Percentiles rank a stretch among this genome's conserved stretches.
phyloP scores from a whole-genome alignment of 2,113 vertebrate genomes.

The Pycnonotus jocosus region DNA sequence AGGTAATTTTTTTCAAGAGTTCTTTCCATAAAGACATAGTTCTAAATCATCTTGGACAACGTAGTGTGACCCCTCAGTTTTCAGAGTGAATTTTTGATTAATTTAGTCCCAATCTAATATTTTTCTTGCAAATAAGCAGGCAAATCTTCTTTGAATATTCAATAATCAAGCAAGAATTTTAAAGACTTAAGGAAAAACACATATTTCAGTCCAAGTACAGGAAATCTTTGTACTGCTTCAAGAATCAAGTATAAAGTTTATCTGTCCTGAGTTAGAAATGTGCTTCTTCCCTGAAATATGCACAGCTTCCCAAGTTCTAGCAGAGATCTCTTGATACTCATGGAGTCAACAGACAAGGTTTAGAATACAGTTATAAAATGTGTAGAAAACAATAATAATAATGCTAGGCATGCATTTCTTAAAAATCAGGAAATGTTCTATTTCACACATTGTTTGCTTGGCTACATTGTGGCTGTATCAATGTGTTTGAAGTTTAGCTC shows the following conservation, averaged over 20 bases:
- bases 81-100: neutral
- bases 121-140: neutral
- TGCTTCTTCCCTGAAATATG: neutral
- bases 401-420: neutral
- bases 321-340: neutral
- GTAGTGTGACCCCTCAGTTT: neutral
- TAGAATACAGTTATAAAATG: neutral
- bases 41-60: neutral
- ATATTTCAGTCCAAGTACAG: neutral
- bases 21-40: neutral
- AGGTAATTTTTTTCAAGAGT: neutral
- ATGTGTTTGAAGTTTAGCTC: slow-evolving; percentile 2
- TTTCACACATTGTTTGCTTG: neutral
- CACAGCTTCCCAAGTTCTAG: neutral
- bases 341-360: neutral
- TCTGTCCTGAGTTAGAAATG: neutral
- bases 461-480: neutral
- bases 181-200: neutral
- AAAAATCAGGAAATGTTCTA: neutral
- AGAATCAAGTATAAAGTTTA: neutral
- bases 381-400: neutral
- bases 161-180: neutral
- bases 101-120: neutral
- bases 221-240: neutral
- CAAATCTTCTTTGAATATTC: neutral